phyloP scores from a whole-genome alignment of 2,113 vertebrate species.

The Taurulus bubalis region DNA sequence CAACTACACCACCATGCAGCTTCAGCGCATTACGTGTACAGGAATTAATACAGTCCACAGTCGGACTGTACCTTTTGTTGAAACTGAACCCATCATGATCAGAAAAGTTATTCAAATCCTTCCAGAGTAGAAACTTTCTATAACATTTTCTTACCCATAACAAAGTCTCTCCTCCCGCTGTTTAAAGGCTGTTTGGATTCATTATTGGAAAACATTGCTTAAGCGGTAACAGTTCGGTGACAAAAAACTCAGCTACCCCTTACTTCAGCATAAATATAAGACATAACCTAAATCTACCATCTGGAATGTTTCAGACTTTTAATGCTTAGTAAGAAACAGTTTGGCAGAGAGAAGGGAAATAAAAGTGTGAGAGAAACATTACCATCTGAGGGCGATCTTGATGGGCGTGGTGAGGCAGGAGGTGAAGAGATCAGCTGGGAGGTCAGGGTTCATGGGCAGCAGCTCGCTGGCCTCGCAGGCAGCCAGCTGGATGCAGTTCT shows the following conservation, averaged over 20 bases:
- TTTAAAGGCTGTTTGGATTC: background rate
- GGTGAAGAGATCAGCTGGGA: conserved; percentile 97
- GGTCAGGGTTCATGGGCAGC: conserved; percentile 97
- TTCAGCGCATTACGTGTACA: background rate
- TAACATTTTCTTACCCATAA: background rate
- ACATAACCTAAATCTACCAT: background rate
- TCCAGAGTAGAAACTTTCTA: background rate
- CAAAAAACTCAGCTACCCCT: background rate
- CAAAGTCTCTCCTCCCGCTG: background rate
- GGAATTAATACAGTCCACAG: too few relatives aligned
- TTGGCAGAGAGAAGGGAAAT: background rate
- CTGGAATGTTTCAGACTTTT: background rate
- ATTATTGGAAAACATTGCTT: conserved; percentile 3
- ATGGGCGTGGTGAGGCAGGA: conserved; percentile 99
- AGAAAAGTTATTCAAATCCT: conserved; percentile 1
- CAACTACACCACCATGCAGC: too few relatives aligned
- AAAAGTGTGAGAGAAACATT: conserved; percentile 40
- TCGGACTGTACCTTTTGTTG: background rate
- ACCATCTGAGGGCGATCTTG: conserved; percentile 98
- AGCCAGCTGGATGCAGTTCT: conserved; percentile 99
- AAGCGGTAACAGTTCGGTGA: background rate
- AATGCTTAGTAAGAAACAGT: background rate
- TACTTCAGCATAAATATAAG: conserved; percentile 1
- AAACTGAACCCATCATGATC: background rate
- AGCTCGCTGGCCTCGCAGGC: conserved; percentile 96